These are phyloP conservation scores for Zootoca vivipara DNA, from an alignment of 2,113 vertebrate species.

Conservation along the genomic window DNA sequence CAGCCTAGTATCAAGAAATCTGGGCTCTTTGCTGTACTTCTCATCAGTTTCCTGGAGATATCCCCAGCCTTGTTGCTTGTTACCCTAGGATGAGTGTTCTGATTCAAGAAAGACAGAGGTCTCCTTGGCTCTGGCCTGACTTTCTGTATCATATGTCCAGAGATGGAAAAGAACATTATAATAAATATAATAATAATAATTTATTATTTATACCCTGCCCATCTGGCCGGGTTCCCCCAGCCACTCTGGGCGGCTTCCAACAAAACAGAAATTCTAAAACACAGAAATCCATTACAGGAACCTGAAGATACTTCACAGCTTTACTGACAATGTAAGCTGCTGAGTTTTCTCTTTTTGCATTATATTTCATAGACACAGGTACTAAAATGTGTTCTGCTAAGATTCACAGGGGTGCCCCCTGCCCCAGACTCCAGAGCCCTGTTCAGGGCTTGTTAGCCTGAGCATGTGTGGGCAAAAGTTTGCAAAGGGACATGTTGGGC, in stretches of 20 bases:
- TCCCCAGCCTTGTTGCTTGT: background rate
- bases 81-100: conserved; percentile 88
- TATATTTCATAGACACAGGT: background rate
- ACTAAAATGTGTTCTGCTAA: background rate
- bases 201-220: too few relatives aligned
- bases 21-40: background rate
- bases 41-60: background rate
- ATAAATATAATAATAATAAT: too few relatives aligned
- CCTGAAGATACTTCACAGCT: conserved; percentile 86
- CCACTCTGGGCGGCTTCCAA: too few relatives aligned
- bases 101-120: conserved; percentile 83
- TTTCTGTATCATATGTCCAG: conserved; percentile 76
- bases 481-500: too few relatives aligned
- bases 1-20: background rate
- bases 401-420: background rate
- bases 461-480: too few relatives aligned
- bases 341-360: background rate
- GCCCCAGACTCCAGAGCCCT: background rate
- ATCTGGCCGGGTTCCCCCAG: too few relatives aligned
- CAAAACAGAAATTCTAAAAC: too few relatives aligned
- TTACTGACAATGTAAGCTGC: conserved; percentile 81
- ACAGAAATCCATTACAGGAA: too few relatives aligned
- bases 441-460: too few relatives aligned
- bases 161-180: conserved; percentile 84
- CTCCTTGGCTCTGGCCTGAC: conserved; percentile 90